Percentiles rank a stretch among this genome's conserved stretches.
These are phyloP conservation scores for Pyralis farinalis DNA, from an alignment of 2,888 invertebrate genomes.

Conservation along the genomic window DNA sequence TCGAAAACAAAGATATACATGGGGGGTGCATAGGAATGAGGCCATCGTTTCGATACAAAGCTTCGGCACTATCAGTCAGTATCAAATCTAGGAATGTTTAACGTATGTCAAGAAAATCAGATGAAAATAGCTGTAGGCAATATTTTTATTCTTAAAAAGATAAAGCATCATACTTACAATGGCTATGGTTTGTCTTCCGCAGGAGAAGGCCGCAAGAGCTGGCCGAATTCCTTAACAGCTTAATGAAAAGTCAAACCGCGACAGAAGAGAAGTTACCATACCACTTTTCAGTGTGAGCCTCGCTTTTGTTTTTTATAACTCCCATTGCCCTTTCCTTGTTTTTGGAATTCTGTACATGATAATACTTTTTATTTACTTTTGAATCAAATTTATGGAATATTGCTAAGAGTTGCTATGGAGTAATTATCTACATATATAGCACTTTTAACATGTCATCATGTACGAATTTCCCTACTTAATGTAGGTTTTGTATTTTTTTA, in stretches of 20 bases:
- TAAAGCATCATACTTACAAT: neutral
- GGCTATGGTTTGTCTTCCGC: conserved; percentile 61
- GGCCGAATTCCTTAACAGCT: conserved; percentile 76
- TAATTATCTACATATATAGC: no score
- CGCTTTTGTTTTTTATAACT: conserved; percentile 47
- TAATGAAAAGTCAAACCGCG: conserved; percentile 68
- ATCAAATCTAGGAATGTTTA: no score
- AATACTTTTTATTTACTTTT: conserved; percentile 1
- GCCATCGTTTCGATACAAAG: no score
- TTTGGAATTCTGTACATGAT: conserved; percentile 34
- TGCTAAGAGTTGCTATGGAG: no score
- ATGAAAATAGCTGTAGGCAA: no score
- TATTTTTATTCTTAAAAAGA: no score
- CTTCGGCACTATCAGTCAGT: no score
- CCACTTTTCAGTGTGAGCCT: conserved; percentile 82
- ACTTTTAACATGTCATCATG: conserved; percentile 11
- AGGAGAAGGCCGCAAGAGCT: conserved; percentile 78
- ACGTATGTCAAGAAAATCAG: no score
- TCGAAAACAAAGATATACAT: no score
- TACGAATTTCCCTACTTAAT: conserved; percentile 28
- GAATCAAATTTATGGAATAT: no score
- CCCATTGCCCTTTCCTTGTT: conserved; percentile 29
- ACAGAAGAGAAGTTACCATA: conserved; percentile 76
- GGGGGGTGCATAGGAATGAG: no score
- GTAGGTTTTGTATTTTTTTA: conserved; percentile 13